Evolutionary conservation across 2,113 vertebrate genomes (phyloP).

Genomic region (Etheostoma cragini): DNA sequence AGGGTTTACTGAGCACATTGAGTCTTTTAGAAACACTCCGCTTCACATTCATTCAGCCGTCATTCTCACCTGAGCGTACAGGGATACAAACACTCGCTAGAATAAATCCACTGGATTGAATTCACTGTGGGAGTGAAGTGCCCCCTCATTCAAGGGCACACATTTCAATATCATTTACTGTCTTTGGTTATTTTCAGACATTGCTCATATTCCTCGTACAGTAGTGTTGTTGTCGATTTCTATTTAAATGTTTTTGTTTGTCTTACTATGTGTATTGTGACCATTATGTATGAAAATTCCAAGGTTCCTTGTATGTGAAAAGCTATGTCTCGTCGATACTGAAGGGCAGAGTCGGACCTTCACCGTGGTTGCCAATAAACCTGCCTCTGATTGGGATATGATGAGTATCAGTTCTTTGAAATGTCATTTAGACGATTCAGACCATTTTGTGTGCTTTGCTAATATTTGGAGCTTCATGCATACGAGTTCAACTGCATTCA

Average conservation of each 20-base stretch:
- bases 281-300: not conserved
- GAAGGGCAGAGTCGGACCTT: no score
- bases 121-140: not conserved
- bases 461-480: no score
- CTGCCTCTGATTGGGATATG: not conserved
- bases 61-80: not conserved
- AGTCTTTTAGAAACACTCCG: not conserved
- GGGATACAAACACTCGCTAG: not conserved
- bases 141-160: no score
- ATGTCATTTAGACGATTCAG: no score
- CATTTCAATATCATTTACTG: not conserved
- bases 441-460: no score
- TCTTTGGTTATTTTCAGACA: not conserved
- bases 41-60: conserved; percentile 6
- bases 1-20: not conserved
- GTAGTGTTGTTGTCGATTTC: not conserved
- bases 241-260: not conserved
- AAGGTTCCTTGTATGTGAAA: not conserved
- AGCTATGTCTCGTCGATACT: not conserved
- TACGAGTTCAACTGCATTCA: no score
- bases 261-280: not conserved
- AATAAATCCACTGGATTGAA: not conserved
- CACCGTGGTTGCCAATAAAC: no score
- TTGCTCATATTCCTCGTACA: not conserved
- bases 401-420: not conserved